Evolutionary conservation across 1,140 invertebrate genomes (phyloP), one percentile per base, ranked within the genome.

Genomic region (Centruroides vittatus): DNA sequence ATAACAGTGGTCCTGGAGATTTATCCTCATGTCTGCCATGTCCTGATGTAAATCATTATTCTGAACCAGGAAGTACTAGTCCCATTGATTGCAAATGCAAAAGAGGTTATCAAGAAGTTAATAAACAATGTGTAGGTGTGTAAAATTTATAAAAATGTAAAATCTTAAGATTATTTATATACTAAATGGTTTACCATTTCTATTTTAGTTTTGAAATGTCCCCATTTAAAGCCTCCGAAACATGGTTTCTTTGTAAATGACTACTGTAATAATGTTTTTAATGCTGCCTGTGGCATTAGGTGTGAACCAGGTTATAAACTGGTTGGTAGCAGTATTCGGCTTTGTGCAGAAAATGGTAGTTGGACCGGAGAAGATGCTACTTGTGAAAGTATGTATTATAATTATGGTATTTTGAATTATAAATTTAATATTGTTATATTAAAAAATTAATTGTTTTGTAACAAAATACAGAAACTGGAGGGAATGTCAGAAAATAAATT

Each of bases 201-300:
- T 58, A 53, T 68, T 70, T 36, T 65, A 82, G 81, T 78, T 6
- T 75, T 84, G 63, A 78, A 74, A 23, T 86, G 84, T 69, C 78
- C 81, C 0, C 73, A 75, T 53, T 64, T 86, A 47, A 68, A 66
- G 41, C 74, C 80, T 0, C 84, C 84, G 0, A 73, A 78, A 49
- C 80, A 84, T 69, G 84, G 84, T 5, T 84, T 83, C 69, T 82
- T 86, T 66, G 82, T 86, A 0, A 82, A 83, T 63, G 73, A 74
- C 65, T 76, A 74, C 35, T 86, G 84, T 70, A 78, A 74, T 55
- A 83, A 80, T 65, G 81, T 83, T 3, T 77, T 84, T 48, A 83
- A 86, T 68, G 82, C 82, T 46, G 84, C 83, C 0, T 86, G 85
- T 71, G 84, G 83, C 3, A 72, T 85, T 47, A 73, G 81, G 50